Evolutionary conservation across 1,140 invertebrate genomes (phyloP), one percentile per base, ranked within the genome.

Genomic region (Atta colombica): DNA sequence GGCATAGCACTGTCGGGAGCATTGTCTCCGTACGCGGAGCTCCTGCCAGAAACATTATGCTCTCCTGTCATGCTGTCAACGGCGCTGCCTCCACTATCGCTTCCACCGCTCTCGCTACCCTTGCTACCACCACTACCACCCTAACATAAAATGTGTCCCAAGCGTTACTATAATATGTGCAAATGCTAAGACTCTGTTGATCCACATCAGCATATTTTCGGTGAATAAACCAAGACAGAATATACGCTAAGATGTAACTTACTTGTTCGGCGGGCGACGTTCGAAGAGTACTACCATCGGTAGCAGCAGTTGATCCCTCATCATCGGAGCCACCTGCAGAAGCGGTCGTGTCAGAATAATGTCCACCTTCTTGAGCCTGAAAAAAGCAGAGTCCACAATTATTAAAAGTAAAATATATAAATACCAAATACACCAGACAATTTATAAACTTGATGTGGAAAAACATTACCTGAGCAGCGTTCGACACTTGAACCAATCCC

Each of bases 271-370:
- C 98, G 1, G 98, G 98, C 0, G 98, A 99, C 16, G 98, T 99
- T 87, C 98, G 96, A 71, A 99, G 95, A 1, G 98, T 99, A 65
- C 98, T 99, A 49, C 98, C 98, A 95, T 99, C 98, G 3, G 98
- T 99, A 5, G 98, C 98, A 51, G 98, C 98, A 71, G 98, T 99
- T 86, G 98, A 98, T n/a, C 97, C 97, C 95, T 99, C 99, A 94
- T 99, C 99, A 95, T 99, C 98, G 55, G 98, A 98, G 2, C 98
- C 98, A 39, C 97, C 97, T 25, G 97, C 97, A 10, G 98, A 98
- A 8, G 97, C 97, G 21, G 97, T 98, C 0, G 97, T 98, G 87
- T 98, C 97, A 28, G 97, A 97, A 90, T 96, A 97, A 94, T 97
- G 97, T 3, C 97, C 96, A 88, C 96, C 96, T 93, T 94, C 95